Base-by-base conservation (phyloP, 2,888 invertebrate species). In the Aethes cnicana region DNA sequence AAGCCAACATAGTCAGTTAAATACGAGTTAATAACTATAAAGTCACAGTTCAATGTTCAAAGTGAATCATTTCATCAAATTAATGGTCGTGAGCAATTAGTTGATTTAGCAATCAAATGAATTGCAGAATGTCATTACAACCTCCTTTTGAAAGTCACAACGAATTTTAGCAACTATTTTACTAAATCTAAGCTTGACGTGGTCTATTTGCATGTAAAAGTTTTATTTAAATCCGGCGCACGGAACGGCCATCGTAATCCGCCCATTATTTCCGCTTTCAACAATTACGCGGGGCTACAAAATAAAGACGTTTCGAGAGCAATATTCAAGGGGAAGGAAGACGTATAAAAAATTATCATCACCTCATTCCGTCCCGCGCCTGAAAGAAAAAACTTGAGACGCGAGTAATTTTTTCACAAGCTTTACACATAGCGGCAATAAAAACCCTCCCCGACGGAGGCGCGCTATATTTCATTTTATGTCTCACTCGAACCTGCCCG, bases 391-490 rank as follows among this genome's bases (percentile, higher is more conserved):
- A 79, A 68, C 46, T 52, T 72, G 70, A 77, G 75, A 76, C 69
- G 70, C 63, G 64, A 78, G 81, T 82, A 84, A 82, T 84, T 84
- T 84, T 82, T 86, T 84, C 79, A 81, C 84, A 80, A 80, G 80
- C 78, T 75, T 78, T 81, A 82, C 82, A 83, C 84, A 84, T 78
- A 74, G 78, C 77, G 69, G 79, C 78, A 83, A 84, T 87, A 86
- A 86, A 85, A 82, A 74, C 74, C 71, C 76, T 74, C 68, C 78
- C 66, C 72, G 64, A 66, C 63, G 70, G 70, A 69, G 70, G 75
- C 72, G 66, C 68, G 71, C 71, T 75, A 81, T 87, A 84, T 81
- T 82, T 84, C 85, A 85, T 81, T 74, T 77, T 69, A 71, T 72
- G 74, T 74, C 74, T 74, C 72, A 66, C 67, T 68, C 61, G 67